Evolutionary conservation across 2,113 vertebrate species (phyloP), one percentile per base, ranked within the genome.

Genomic region (Alethe diademata): DNA sequence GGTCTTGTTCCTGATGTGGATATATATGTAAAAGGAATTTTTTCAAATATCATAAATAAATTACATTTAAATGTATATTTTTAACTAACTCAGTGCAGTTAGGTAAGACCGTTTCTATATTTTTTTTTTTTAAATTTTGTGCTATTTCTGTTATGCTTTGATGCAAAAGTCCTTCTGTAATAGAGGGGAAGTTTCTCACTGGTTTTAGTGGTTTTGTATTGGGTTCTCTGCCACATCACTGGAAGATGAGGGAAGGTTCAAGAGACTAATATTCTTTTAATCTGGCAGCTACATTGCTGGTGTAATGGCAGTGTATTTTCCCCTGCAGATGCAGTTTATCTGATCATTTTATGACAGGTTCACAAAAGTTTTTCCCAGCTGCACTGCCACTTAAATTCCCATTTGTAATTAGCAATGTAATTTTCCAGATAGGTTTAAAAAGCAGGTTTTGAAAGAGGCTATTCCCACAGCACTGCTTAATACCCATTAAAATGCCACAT

Each of bases 1-100:
- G 65, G 65, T 85, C 89, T 96, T 96, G 75, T 96, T 96, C 75
- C 70, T 88, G 35, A 54, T 89, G 66, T 76, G 80, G 47, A 57
- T 86, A 29, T 29, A 25, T 43, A 69, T 62, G 43, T 76, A 79
- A 92, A 94, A 95, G 19, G 38, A 90, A 42, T 70, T 94, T 78
- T 91, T 91, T 78, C 36, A 53, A 82, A 54, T 87, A 48, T 71
- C 29, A 40, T 92, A 95, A 89, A 93, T 90, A 88, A 91, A 80
- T 93, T 78, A 64, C 45, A 86, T 93, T 67, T 73, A 90, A 88
- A 93, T 35, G 43, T 74, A 8, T 71, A 56, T 83, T 94, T 96
- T 80, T 83, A 93, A 80, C 47, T 64, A 84, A 67, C 26, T 85
- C 36, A 8, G 43, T 70, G 56, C 75, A 73, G 43, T 74, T 78